Base-by-base conservation (phyloP, 2,113 vertebrate species). In the Aphyosemion australe region DNA sequence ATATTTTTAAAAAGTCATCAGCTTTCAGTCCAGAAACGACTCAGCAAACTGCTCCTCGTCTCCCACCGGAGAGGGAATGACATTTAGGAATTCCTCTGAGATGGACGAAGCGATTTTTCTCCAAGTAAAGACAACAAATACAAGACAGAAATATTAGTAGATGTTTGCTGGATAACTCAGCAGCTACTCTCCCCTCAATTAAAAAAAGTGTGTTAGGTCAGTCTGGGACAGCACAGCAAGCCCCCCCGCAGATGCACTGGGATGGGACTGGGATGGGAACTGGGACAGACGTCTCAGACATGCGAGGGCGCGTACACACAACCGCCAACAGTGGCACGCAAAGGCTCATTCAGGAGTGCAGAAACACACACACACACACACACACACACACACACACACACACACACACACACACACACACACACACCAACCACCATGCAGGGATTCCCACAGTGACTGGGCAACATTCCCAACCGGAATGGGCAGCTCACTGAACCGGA, bases 401-500 rank as follows among this genome's bases (percentile, higher is more conserved):
- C 26, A 26, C 26, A 26, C 26, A 26, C n/a, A 43, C 63, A 42
- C 16, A 45, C 26, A 16, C 47, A 74, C 19, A 59, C 50, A 81
- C 78, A 69, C 66, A 79, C 61, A 69, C 60, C 1, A 8, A 61
- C 61, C 75, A 83, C 73, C 80, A 78, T 75, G 82, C 79, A 81
- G 66, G 75, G 80, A 86, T 89, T 91, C 90, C 90, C 85, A 91
- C 80, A 85, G 84, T 52, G 87, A 83, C 74, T 63, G 79, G 87
- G 86, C 66, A 80, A 76, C 83, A 92, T 90, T 91, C 90, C 91
- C 86, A 89, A 90, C 83, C 84, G 81, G 86, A 91, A 90, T 83
- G 77, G 87, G 84, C 88, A 89, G 82, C 87, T 91, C 92, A 92
- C 72, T 90, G 89, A 83, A 89, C 85, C 89, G 89, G 87, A 93